Evolutionary conservation across 92 coral and sea anemone genomes (phyloP).

Genomic region (Muricea muricata): DNA sequence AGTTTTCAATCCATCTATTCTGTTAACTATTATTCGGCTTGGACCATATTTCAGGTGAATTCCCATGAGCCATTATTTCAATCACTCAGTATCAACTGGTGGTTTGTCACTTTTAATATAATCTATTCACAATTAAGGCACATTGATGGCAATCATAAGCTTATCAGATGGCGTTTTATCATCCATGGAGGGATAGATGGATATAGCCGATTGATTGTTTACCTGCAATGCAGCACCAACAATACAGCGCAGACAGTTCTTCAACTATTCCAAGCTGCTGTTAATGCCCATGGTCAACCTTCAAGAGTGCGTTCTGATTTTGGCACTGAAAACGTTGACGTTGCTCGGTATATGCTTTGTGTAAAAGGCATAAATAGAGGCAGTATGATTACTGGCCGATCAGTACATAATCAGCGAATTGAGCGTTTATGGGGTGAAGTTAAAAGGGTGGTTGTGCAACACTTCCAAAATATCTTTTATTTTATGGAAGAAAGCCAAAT

Average conservation of each 20-base stretch:
- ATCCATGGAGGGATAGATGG: constrained; percentile 74
- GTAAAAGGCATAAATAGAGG: constrained; percentile 62
- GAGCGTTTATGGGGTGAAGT: constrained; percentile 64
- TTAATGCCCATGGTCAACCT: constrained; percentile 58
- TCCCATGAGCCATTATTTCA: too few species aligned
- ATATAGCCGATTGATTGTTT: constrained; percentile 54
- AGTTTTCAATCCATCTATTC: too few species aligned
- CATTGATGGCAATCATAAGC: too few species aligned
- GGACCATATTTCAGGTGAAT: too few species aligned
- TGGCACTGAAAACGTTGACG: constrained; percentile 71
- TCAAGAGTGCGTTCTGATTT: constrained; percentile 71
- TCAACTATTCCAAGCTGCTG: constrained; percentile 55
- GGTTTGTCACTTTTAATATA: too few species aligned
- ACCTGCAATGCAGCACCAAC: constrained; percentile 55
- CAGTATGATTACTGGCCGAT: constrained; percentile 66
- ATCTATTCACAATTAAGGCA: too few species aligned
- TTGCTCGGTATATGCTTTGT: constrained; percentile 51
- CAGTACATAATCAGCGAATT: constrained; percentile 62
- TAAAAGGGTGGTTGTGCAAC: constrained; percentile 55
- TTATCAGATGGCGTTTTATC: constrained; percentile 60
- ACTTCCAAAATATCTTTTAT: constrained; percentile 60
- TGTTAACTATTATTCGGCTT: too few species aligned
- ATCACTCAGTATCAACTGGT: too few species aligned
- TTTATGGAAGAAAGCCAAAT: constrained; percentile 61
- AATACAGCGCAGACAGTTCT: constrained; percentile 65